These are phyloP conservation scores for Euleptes europaea DNA, from an alignment of 2,113 vertebrate species.

Conservation along the genomic window DNA sequence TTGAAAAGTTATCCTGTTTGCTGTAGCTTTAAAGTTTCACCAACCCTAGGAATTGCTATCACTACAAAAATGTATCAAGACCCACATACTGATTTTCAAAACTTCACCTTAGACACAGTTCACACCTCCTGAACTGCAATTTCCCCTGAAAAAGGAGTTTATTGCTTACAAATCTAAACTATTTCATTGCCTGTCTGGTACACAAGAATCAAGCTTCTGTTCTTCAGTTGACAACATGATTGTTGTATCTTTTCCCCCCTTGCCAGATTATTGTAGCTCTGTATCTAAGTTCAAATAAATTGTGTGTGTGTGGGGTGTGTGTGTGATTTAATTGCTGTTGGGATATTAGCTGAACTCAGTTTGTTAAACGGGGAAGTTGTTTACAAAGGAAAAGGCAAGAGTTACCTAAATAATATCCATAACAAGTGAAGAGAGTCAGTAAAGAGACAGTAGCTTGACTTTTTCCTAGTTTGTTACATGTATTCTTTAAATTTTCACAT, in stretches of 20 bases:
- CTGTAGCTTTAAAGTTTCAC: not conserved
- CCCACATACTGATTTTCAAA: not conserved
- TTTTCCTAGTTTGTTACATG: no score
- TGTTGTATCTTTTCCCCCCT: not conserved
- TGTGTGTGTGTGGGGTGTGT: no score
- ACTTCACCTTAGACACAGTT: not conserved
- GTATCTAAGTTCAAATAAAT: not conserved
- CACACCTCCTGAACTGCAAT: not conserved
- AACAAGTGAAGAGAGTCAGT: not conserved
- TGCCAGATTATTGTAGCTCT: not conserved
- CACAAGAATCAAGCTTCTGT: not conserved
- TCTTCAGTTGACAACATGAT: not conserved
- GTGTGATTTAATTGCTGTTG: not conserved
- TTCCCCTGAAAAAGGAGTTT: not conserved
- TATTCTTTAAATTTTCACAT: no score
- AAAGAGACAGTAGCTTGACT: not conserved
- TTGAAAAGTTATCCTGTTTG: not conserved
- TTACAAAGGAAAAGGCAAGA: not conserved
- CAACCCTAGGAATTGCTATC: not conserved
- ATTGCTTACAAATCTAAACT: not conserved
- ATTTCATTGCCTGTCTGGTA: not conserved
- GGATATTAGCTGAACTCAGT: not conserved
- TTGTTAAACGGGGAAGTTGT: not conserved
- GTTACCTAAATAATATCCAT: not conserved
- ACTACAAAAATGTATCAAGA: not conserved